phyloP scores from a whole-genome alignment of 1,140 invertebrate species.

The Aphis gossypii region DNA sequence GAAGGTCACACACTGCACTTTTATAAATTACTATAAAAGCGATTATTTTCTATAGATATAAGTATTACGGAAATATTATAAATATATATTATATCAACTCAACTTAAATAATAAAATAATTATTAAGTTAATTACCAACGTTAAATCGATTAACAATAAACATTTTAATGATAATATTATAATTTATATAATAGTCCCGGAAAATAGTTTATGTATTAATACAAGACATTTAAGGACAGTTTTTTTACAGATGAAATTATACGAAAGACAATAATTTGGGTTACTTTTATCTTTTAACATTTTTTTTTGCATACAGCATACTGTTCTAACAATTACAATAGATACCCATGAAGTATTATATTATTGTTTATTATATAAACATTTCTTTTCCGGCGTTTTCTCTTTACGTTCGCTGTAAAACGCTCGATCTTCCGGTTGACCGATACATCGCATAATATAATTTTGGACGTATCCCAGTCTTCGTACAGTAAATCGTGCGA shows the following conservation, averaged over 20 bases:
- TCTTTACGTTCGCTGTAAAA: background rate
- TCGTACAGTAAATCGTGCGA: background rate
- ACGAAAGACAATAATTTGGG: background rate
- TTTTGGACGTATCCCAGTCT: constrained; percentile 13
- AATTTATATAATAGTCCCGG: background rate
- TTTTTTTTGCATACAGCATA: background rate
- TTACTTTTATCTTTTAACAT: background rate
- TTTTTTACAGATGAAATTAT: background rate
- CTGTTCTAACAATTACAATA: background rate
- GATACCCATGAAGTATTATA: background rate
- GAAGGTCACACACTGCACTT: background rate
- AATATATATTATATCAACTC: background rate
- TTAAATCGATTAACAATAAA: background rate
- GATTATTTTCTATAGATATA: background rate
- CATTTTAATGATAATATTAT: background rate
- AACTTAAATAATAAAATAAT: background rate
- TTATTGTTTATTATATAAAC: background rate
- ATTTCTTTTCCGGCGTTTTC: background rate
- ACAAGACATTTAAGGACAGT: background rate
- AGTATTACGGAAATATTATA: background rate
- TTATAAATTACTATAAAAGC: background rate
- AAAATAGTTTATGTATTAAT: background rate
- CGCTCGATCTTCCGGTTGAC: background rate
- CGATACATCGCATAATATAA: background rate
- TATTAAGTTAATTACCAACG: background rate